A percentile compares a stretch with the other conserved stretches of the same genome.
Conservation (phyloP, 2,113 vertebrate species). For the Oreochromis tanganicae region DNA sequence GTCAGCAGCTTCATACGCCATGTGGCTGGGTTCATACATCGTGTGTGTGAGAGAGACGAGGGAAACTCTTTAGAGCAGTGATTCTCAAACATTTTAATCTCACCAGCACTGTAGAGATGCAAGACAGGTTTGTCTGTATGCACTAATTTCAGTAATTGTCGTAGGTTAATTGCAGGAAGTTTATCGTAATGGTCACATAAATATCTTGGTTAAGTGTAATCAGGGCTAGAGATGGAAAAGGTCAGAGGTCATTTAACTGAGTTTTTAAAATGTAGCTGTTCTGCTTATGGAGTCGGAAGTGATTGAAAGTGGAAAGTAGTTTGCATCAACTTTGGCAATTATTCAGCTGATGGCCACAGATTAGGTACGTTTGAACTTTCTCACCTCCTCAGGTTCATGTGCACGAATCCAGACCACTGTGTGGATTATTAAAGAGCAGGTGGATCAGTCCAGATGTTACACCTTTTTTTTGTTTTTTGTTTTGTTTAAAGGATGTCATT, state of each 20-base stretch:
- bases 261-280: background rate
- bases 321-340: background rate
- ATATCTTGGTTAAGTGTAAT: fast-evolving
- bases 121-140: background rate
- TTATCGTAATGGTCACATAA: fast-evolving
- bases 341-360: background rate
- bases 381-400: background rate
- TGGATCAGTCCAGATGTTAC: background rate
- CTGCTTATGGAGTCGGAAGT: fast-evolving
- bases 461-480: fast-evolving
- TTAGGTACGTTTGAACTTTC: fast-evolving
- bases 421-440: background rate
- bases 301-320: background rate
- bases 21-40: background rate
- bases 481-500: background rate
- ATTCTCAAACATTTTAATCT: background rate
- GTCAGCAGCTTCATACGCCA: background rate
- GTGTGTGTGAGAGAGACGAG: background rate
- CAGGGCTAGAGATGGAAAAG: background rate
- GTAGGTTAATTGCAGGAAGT: background rate
- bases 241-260: background rate
- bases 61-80: background rate
- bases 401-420: background rate
- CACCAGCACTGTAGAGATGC: background rate
- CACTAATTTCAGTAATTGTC: fast-evolving